Conservation (phyloP, 92 coral and sea anemone genomes). For the Umimayanthus kanabou region DNA sequence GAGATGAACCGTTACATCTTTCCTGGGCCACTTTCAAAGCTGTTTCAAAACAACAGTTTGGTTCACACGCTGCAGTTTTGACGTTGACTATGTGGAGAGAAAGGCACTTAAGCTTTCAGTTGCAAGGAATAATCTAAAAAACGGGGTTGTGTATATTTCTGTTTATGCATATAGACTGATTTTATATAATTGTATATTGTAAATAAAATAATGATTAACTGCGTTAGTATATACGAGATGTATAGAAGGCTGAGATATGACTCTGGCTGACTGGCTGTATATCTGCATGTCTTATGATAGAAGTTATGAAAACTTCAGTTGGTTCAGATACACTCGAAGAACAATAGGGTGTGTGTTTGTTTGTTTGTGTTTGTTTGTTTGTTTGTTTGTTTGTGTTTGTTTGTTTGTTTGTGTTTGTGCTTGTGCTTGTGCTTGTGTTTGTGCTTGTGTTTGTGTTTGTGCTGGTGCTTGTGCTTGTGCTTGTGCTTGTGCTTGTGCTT, state of each 20-base stretch:
- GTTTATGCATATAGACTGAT: background rate
- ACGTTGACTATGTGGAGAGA: background rate
- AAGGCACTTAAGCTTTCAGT: background rate
- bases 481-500: no score
- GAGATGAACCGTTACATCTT: constrained; percentile 61
- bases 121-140: background rate
- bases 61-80: background rate
- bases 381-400: background rate
- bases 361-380: background rate
- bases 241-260: background rate
- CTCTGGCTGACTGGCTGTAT: no score
- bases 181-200: background rate
- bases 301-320: no score
- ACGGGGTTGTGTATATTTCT: background rate
- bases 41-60: constrained; percentile 35
- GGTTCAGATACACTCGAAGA: no score
- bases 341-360: background rate
- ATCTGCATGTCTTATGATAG: no score
- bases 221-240: background rate
- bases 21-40: constrained; percentile 46
- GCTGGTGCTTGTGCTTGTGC: no score
- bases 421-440: no score
- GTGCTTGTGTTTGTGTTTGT: no score
- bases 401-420: no score
- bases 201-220: no score